A percentile compares a stretch with the other conserved stretches of the same genome.
These are phyloP conservation scores for Calypte anna DNA, from an alignment of 2,113 vertebrate genomes.

Conservation along the genomic window DNA sequence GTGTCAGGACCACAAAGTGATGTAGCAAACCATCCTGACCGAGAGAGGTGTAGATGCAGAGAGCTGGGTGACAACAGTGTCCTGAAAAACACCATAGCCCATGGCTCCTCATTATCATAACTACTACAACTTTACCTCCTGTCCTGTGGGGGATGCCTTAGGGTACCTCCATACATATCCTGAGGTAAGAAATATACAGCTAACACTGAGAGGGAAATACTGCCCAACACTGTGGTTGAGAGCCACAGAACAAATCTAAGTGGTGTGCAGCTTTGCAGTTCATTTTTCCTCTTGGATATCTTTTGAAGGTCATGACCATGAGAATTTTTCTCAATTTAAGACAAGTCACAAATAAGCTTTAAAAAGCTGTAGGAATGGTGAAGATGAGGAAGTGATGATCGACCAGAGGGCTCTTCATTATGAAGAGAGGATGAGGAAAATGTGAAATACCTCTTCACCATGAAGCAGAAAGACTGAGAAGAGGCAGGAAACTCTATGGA, in stretches of 20 bases:
- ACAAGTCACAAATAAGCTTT: neutral
- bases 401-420: neutral
- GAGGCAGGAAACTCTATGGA: neutral
- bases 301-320: neutral
- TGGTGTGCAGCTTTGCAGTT: neutral
- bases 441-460: rapidly evolving
- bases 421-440: neutral
- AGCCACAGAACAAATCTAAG: neutral
- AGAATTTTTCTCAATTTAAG: neutral
- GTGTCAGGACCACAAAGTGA: neutral
- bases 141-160: slow-evolving; percentile 26
- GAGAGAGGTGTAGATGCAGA: neutral
- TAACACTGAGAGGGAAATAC: neutral
- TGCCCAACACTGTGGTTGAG: neutral
- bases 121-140: slow-evolving; percentile 9
- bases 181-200: slow-evolving; percentile 5
- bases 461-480: neutral
- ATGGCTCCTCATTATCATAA: slow-evolving; percentile 45
- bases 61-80: neutral
- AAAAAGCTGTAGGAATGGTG: neutral
- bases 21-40: neutral
- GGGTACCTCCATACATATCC: neutral
- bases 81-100: neutral
- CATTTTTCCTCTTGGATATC: neutral
- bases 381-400: neutral